Evolutionary conservation across 2,888 invertebrate species (phyloP).

Genomic region (Tenthredo livida): DNA sequence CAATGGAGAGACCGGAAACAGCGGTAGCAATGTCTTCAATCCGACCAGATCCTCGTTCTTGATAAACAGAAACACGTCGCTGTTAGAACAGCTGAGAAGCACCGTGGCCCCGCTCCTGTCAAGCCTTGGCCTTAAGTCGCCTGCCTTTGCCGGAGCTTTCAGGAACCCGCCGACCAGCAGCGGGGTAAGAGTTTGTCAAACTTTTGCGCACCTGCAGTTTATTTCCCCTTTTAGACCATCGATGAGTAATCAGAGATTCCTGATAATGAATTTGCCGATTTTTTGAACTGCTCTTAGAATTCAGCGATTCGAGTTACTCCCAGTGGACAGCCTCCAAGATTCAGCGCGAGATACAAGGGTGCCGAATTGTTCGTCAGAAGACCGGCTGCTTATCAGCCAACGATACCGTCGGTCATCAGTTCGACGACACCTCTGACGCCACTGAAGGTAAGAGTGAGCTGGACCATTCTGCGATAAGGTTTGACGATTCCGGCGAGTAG

Average conservation of each 20-base stretch:
- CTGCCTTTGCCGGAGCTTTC: slow-evolving; percentile 70
- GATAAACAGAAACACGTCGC: slow-evolving; percentile 66
- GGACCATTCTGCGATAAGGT: neutral
- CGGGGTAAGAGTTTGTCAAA: slow-evolving; percentile 66
- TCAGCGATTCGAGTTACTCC: slow-evolving; percentile 71
- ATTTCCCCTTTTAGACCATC: neutral
- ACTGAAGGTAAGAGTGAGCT: slow-evolving; percentile 68
- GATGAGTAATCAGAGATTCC: neutral
- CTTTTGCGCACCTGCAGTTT: neutral
- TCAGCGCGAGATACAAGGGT: slow-evolving; percentile 75
- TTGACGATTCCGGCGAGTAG: neutral
- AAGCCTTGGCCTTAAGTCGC: slow-evolving; percentile 71
- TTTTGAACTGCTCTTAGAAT: slow-evolving; percentile 64
- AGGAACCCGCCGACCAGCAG: slow-evolving; percentile 67
- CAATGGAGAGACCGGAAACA: slow-evolving; percentile 58
- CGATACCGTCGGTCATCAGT: slow-evolving; percentile 68
- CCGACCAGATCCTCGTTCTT: slow-evolving; percentile 69
- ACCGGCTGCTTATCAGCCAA: slow-evolving; percentile 69
- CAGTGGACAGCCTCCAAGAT: slow-evolving; percentile 72
- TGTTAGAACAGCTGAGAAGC: slow-evolving; percentile 73
- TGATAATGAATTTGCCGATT: neutral
- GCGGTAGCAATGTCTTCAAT: slow-evolving; percentile 71
- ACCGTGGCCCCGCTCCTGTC: slow-evolving; percentile 74
- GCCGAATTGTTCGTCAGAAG: slow-evolving; percentile 74
- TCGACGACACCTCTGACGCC: slow-evolving; percentile 70